These are phyloP conservation scores for Erpornis zantholeuca DNA, from an alignment of 2,113 vertebrate species.

Conservation along the genomic window DNA sequence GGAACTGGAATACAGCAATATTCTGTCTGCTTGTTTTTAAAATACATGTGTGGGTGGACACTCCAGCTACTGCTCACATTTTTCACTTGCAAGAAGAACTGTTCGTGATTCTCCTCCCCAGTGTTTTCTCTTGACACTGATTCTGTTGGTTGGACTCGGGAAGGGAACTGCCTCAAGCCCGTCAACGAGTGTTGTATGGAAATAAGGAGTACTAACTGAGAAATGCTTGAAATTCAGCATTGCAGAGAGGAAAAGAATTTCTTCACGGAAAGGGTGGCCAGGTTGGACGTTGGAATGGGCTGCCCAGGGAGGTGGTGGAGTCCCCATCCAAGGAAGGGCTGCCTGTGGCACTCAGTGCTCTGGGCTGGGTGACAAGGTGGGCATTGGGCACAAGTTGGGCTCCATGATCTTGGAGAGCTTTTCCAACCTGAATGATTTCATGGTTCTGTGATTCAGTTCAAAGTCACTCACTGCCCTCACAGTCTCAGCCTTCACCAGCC, in stretches of 20 bases:
- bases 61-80: background rate
- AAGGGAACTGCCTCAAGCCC: background rate
- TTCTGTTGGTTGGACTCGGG: background rate
- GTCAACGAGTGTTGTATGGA: background rate
- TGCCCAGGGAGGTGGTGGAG: background rate
- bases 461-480: background rate
- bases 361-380: background rate
- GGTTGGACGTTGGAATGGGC: background rate
- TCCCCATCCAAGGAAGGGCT: background rate
- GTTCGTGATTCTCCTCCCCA: background rate
- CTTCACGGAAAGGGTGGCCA: background rate
- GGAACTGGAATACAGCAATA: background rate
- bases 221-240: background rate
- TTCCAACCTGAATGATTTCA: background rate
- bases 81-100: background rate
- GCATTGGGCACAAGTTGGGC: background rate
- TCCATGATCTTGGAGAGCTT: background rate
- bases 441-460: background rate
- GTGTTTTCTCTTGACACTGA: background rate
- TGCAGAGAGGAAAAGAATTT: background rate
- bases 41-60: background rate
- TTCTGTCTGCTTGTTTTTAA: conserved; percentile 16
- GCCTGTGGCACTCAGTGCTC: background rate
- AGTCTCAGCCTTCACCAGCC: background rate
- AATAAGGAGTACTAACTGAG: background rate